These are phyloP conservation scores for Apaloderma vittatum DNA, from an alignment of 2,113 vertebrate genomes.

Conservation along the genomic window DNA sequence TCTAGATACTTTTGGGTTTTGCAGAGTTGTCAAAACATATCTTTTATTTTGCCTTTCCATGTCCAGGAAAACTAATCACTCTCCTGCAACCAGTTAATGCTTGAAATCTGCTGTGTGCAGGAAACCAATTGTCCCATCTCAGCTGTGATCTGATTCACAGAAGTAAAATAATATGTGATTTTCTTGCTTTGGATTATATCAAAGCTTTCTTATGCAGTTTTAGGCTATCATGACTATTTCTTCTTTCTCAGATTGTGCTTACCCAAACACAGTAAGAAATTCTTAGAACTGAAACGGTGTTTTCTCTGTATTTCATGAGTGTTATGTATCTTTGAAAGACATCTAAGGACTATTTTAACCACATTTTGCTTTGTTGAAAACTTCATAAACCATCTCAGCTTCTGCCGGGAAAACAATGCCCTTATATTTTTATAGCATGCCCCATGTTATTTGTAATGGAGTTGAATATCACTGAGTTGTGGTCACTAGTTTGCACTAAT, in stretches of 20 bases:
- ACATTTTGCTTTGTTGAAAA: neutral
- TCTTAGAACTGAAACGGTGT: neutral
- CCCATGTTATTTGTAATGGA: neutral
- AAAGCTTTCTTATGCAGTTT: neutral
- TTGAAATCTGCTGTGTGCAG: constrained; percentile 16
- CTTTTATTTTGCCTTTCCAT: constrained; percentile 11
- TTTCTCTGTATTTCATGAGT: neutral
- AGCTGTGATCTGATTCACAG: constrained; percentile 37
- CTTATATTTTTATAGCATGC: neutral
- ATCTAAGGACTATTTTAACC: neutral
- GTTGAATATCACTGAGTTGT: neutral
- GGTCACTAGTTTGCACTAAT: neutral
- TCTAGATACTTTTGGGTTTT: neutral
- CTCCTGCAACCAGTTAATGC: constrained; percentile 4
- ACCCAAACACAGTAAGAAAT: neutral
- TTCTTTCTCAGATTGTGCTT: neutral
- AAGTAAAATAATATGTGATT: constrained; percentile 24
- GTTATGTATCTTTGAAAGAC: neutral
- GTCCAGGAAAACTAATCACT: constrained; percentile 15
- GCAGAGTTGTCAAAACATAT: neutral
- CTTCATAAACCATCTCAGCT: neutral
- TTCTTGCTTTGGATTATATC: constrained; percentile 18
- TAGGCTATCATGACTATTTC: neutral
- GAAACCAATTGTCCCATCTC: constrained; percentile 29
- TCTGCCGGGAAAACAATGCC: neutral